Percentiles rank a stretch among this genome's conserved stretches.
Conservation (phyloP, 2,888 invertebrate species). For the Eupeodes luniger region DNA sequence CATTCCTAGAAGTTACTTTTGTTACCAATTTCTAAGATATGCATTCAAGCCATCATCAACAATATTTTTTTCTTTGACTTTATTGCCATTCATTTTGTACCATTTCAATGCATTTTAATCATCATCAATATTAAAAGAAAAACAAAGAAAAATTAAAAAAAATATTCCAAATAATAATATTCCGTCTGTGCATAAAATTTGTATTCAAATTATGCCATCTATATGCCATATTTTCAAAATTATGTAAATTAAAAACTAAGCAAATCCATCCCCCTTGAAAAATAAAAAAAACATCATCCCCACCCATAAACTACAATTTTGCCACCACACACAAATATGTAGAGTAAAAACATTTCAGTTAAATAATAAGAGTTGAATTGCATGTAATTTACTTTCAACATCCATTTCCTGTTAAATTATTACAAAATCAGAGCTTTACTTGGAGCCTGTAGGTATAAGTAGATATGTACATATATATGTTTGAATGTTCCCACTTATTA, state of each 20-base stretch:
- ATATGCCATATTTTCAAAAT: slow-evolving; percentile 17
- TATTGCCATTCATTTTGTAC: no score
- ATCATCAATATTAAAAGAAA: not conserved
- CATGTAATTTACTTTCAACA: slow-evolving; percentile 52
- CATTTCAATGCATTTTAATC: no score
- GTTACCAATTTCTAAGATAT: no score
- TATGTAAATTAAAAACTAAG: slow-evolving; percentile 18
- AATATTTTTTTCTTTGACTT: no score
- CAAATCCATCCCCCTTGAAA: not conserved
- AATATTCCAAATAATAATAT: not conserved
- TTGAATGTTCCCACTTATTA: slow-evolving; percentile 29
- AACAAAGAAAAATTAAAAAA: not conserved
- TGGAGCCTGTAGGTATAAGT: not conserved
- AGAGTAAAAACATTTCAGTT: slow-evolving; percentile 1
- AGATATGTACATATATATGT: not conserved
- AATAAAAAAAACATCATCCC: not conserved
- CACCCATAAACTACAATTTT: slow-evolving; percentile 26
- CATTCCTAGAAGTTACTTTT: no score
- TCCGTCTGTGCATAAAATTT: not conserved
- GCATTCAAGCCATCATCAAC: no score
- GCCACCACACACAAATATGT: slow-evolving; percentile 8
- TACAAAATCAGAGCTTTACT: slow-evolving; percentile 41
- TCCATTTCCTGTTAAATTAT: slow-evolving; percentile 23
- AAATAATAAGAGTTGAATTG: slow-evolving; percentile 53
- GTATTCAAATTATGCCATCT: slow-evolving; percentile 36